Conservation (phyloP, 2,797 vertebrate genomes). For the Anguilla megastoma region DNA sequence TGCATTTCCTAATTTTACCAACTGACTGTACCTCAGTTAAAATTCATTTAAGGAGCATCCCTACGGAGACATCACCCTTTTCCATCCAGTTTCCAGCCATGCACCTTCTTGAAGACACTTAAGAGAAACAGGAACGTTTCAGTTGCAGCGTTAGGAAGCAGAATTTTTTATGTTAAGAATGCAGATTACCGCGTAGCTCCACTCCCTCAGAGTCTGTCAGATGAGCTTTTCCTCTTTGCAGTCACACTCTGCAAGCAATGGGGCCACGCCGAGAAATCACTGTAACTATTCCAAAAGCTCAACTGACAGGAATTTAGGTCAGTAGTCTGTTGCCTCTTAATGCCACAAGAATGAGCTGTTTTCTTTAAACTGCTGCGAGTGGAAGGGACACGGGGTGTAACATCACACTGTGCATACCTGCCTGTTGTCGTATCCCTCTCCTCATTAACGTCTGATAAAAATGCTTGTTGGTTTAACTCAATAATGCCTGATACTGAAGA, state of each 20-base stretch:
- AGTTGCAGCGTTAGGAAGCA: neutral
- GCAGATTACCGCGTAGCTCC: neutral
- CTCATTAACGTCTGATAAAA: constrained; percentile 35
- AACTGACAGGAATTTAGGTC: constrained; percentile 72
- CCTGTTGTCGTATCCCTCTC: constrained; percentile 31
- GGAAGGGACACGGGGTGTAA: constrained; percentile 24
- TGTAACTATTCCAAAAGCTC: constrained; percentile 58
- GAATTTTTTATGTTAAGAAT: neutral
- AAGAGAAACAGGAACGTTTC: neutral
- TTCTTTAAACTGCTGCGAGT: constrained; percentile 45
- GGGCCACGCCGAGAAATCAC: constrained; percentile 37
- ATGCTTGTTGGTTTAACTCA: neutral
- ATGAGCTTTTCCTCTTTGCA: neutral
- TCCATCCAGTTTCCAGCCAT: neutral
- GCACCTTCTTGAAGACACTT: neutral
- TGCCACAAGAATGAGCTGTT: constrained; percentile 62
- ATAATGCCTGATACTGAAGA: neutral
- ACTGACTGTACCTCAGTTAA: neutral
- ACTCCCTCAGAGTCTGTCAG: neutral
- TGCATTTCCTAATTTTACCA: too few species aligned
- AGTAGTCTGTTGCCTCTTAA: constrained; percentile 60
- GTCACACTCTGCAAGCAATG: constrained; percentile 11
- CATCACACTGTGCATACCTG: constrained; percentile 44
- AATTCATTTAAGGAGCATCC: neutral
- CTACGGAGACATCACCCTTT: neutral